Percentiles rank a stretch among this genome's conserved stretches.
Conservation (phyloP, 2,888 invertebrate genomes). For the Sarcophaga subvicina region DNA sequence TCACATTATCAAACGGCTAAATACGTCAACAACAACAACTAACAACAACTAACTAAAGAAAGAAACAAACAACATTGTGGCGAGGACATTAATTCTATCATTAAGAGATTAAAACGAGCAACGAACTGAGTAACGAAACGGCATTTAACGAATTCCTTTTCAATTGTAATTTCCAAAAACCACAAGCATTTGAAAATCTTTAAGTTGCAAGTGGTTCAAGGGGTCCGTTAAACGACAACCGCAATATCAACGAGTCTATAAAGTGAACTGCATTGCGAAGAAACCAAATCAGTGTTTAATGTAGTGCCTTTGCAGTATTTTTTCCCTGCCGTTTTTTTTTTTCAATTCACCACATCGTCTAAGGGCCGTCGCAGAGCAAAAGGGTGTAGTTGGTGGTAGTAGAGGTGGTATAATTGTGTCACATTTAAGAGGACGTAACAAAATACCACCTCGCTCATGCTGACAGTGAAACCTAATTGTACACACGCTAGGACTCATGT, state of each 20-base stretch:
- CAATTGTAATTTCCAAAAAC: slow-evolving; percentile 53
- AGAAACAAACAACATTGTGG: slow-evolving; percentile 44
- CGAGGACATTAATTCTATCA: slow-evolving; percentile 42
- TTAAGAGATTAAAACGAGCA: slow-evolving; percentile 45
- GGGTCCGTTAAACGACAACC: not conserved
- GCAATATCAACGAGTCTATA: not conserved
- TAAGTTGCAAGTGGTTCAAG: not conserved
- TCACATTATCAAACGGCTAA: not conserved
- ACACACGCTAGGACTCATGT: slow-evolving; percentile 61
- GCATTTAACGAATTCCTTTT: slow-evolving; percentile 8
- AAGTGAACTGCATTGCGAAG: slow-evolving; percentile 4
- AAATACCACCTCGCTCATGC: slow-evolving; percentile 35
- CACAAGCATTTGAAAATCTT: not conserved
- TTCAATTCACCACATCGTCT: not conserved
- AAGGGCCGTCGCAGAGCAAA: too few relatives aligned
- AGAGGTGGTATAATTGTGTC: not conserved
- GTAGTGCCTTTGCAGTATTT: not conserved
- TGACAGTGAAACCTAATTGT: slow-evolving; percentile 52
- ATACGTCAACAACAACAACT: not conserved
- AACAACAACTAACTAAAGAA: not conserved
- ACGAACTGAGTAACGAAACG: slow-evolving; percentile 7
- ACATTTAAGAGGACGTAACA: slow-evolving; percentile 40
- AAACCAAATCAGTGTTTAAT: not conserved
- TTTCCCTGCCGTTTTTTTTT: not conserved
- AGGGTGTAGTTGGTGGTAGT: not conserved